Conservation (phyloP, 2,888 invertebrate genomes). For the Macropis europaea region DNA sequence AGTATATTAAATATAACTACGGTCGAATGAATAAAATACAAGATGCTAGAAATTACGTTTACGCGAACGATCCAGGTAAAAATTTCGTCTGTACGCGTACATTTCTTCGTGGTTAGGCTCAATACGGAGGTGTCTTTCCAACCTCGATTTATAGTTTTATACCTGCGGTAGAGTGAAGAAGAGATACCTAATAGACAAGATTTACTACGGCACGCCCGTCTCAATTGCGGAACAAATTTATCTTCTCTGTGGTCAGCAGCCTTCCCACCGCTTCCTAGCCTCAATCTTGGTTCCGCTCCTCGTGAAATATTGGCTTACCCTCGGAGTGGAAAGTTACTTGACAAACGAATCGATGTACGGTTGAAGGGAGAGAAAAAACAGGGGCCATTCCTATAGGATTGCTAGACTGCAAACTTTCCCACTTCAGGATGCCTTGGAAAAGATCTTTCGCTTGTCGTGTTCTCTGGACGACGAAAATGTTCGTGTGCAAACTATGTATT, state of each 20-base stretch:
- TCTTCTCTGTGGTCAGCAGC: constrained; percentile 76
- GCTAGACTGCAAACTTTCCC: constrained; percentile 60
- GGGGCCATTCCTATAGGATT: constrained; percentile 57
- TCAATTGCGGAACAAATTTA: constrained; percentile 79
- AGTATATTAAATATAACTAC: background rate
- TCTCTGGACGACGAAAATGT: constrained; percentile 6
- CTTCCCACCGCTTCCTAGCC: constrained; percentile 74
- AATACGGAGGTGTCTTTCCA: constrained; percentile 61
- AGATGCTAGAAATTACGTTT: background rate
- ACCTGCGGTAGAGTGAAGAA: constrained; percentile 69
- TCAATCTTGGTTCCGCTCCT: constrained; percentile 75
- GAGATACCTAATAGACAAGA: constrained; percentile 76
- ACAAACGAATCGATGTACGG: constrained; percentile 68
- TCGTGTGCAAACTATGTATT: constrained; percentile 67
- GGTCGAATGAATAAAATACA: background rate
- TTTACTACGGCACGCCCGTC: constrained; percentile 76
- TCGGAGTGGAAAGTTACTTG: constrained; percentile 75
- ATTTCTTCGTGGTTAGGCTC: constrained; percentile 56
- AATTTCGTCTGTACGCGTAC: constrained; percentile 46
- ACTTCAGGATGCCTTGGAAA: constrained; percentile 28
- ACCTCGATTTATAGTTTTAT: constrained; percentile 73
- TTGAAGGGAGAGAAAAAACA: constrained; percentile 53
- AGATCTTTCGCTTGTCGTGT: constrained; percentile 21
- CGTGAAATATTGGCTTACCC: constrained; percentile 77
- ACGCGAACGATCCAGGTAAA: constrained; percentile 23